phyloP scores from a whole-genome alignment of 2,888 invertebrate genomes.

The Ichneumoninae sp. region DNA sequence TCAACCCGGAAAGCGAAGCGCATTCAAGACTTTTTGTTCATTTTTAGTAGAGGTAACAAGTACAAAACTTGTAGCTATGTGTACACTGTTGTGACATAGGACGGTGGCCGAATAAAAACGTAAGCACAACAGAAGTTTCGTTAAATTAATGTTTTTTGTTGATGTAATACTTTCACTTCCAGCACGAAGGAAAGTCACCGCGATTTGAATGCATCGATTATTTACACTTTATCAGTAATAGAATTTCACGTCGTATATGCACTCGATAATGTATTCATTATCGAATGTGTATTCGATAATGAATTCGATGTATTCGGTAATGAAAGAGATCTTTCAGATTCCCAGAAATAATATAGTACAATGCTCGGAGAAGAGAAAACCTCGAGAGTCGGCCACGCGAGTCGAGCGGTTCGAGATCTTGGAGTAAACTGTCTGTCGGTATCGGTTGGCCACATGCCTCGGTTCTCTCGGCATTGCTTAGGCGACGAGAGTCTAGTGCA shows the following conservation, averaged over 20 bases:
- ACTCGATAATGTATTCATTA: neutral
- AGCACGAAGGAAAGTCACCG: neutral
- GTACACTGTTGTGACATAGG: too few relatives aligned
- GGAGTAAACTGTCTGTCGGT: slow-evolving; percentile 72
- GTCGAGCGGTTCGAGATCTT: slow-evolving; percentile 73
- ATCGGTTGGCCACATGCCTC: slow-evolving; percentile 70
- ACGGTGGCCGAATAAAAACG: neutral
- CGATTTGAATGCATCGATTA: slow-evolving; percentile 1
- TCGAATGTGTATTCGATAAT: neutral
- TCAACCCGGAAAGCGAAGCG: neutral
- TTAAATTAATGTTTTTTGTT: neutral
- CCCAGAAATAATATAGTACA: neutral
- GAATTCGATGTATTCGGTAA: neutral
- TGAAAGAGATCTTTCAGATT: neutral
- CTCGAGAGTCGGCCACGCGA: slow-evolving; percentile 52
- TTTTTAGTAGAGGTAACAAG: too few relatives aligned
- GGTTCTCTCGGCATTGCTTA: slow-evolving; percentile 53
- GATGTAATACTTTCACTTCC: neutral
- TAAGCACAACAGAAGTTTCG: neutral
- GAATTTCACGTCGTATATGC: neutral
- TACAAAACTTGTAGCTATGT: too few relatives aligned
- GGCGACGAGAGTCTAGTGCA: slow-evolving; percentile 58
- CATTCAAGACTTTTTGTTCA: neutral
- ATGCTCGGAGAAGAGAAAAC: neutral
- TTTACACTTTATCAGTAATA: neutral